Evolutionary conservation across 1,140 invertebrate genomes (phyloP), one percentile per base, ranked within the genome.

Genomic region (Chrysomallon squamiferum): DNA sequence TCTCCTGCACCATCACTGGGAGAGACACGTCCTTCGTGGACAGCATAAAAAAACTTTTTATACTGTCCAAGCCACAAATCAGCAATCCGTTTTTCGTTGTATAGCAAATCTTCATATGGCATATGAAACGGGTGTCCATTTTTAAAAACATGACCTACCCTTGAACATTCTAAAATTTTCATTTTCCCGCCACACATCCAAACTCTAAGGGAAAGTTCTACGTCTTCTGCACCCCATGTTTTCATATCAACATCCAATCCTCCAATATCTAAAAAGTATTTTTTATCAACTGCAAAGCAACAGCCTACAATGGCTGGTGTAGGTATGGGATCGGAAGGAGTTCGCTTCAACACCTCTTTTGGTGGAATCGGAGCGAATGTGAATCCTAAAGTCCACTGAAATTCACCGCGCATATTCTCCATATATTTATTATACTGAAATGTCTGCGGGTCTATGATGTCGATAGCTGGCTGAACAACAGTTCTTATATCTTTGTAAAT

Each of bases 281-380:
- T 86, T 27, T 91, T 87, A 77, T 94, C 89, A 15, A 98, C 93
- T 0, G 96, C 96, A 88, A 98, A 96, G 58, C 98, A 83, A 29
- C 96, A 96, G 11, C 96, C 96, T 3, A 95, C 95, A 95, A 97
- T 98, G 13, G 95, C 95, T 56, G 95, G 95, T 2, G 94, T 95
- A 45, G 88, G 30, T 43, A 60, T 52, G 7, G 67, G 41, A 32
- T 69, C 62, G 7, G 58, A 47, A 15, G 45, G 45, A 20, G 33
- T 54, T 20, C 35, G 32, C 5, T 25, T 49, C 2, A 49, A 27
- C 18, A 57, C 6, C 3, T 35, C 9, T 29, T 89, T 88, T 49
- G 97, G 92, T 0, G 96, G 96, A 62, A 99, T 93, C 0, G 92
- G 90, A 83, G 98, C 95, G 96, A 77, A 84, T 29, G 77, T 79